Base-by-base conservation (phyloP, 2,113 vertebrate species). In the Carassius gibelio region DNA sequence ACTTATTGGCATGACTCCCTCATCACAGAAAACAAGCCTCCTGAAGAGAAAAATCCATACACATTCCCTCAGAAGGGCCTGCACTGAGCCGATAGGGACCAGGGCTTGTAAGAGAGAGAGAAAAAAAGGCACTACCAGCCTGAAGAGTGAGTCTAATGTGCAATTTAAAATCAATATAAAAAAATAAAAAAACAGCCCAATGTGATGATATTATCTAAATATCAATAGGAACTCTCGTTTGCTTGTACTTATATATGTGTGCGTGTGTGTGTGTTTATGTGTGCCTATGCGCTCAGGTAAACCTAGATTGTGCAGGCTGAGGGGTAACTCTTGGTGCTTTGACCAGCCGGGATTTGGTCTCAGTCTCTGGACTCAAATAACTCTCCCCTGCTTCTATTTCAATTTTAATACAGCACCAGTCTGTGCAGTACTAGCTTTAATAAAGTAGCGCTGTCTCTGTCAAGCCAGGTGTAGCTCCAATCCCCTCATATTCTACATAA, bases 141-240 rank as follows among this genome's bases (percentile, higher is more conserved):
- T 91, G 94, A 94, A 93, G 94, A 97, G 91, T 94, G 94, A 95
- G 91, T 94, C 95, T 97, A 97, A 97, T 97, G 95, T 95, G 92
- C 96, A 98, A 97, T 97, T 97, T 97, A 96, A 97, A 98, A 97
- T 98, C 96, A 96, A 95, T 95, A 95, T 92, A 88, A 84, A 52
- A 85, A 26, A 76, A 42, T 86, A 86, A 86, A 62, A 78, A 62
- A 85, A 0, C 85, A 83, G 85, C 85, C 85, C 85, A 26, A 75
- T 80, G 90, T 50, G 15, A 87, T 81, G 34, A 87, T 87, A 91
- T 93, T 90, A 92, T 93, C 91, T 91, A 93, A 94, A 94, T 94
- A 93, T 92, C 93, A 94, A 92, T 89, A 90, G 87, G 88, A 87
- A 77, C 84, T 76, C 19, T 42, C 30, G 19, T 72, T 68, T 38